Evolutionary conservation across 2,888 invertebrate genomes (phyloP), one percentile per base, ranked within the genome.

Genomic region (Melanostoma mellinum): DNA sequence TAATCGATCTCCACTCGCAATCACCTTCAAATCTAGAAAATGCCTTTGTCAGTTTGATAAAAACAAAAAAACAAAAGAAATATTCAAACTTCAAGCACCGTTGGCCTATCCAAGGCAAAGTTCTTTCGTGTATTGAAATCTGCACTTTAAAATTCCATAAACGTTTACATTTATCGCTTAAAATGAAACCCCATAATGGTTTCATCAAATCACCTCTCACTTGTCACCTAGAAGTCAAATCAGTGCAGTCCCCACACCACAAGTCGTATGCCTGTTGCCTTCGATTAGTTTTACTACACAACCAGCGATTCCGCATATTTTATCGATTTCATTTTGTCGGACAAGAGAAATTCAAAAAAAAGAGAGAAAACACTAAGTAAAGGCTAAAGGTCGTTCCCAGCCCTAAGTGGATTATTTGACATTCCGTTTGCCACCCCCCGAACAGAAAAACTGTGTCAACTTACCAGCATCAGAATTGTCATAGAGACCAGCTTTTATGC

Each of bases 401-500:
- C 65, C 42, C 60, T 84, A 84, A 84, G 67, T 79, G 79, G 84
- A 84, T 84, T 84, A 84, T 69, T 71, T 79, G 67, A 72, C 74
- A 79, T 84, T 84, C 75, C 79, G 61, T 42, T 50, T 65, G 55
- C 52, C 38, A 68, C 61, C 68, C 55, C 40, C 46, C 1, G 3
- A 2, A 9, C 38, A 44, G 50, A 3, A 33, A 33, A 30, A 79
- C 20, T 82, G 60, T 73, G 77, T 82, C 67, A 65, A 87, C 89
- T 89, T 76, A 91, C 91, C 91, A 46, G 94, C 93, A 88, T 95
- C 94, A 87, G 94, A 94, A 85, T 90, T 91, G 86, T 94, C 95
- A 87, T 95, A 95, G 32, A 94, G 94, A 42, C 94, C 90, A 0
- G 94, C 94, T 88, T 94, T 96, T 88, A 95, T 95, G 89, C 96